phyloP scores from a whole-genome alignment of 1,140 invertebrate genomes.

The Belonocnema kinseyi region DNA sequence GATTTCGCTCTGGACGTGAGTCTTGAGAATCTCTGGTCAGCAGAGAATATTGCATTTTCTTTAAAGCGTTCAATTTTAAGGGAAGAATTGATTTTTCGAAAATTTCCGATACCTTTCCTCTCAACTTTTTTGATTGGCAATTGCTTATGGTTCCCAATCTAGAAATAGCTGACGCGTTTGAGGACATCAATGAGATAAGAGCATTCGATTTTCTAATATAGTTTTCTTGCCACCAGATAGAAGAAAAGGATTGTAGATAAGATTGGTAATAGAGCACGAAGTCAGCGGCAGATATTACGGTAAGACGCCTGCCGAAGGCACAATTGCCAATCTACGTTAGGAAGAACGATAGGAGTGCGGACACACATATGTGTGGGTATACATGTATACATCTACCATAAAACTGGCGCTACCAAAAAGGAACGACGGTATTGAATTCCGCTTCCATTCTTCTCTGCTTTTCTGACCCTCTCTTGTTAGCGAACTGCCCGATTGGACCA shows the following conservation, averaged over 20 bases:
- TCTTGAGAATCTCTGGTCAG: too few species aligned
- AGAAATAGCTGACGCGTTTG: slow-evolving; percentile 25
- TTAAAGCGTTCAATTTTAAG: neutral
- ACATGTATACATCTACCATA: slow-evolving; percentile 1
- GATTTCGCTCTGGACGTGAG: neutral
- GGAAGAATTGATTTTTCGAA: neutral
- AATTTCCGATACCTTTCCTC: neutral
- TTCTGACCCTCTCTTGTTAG: slow-evolving; percentile 51
- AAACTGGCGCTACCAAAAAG: slow-evolving; percentile 35
- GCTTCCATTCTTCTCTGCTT: slow-evolving; percentile 38
- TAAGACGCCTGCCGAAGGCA: slow-evolving; percentile 14
- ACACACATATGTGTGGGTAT: neutral
- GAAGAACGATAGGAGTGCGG: neutral
- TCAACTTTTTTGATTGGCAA: neutral
- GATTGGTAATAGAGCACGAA: slow-evolving; percentile 21
- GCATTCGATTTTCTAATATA: slow-evolving; percentile 24
- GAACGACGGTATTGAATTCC: slow-evolving; percentile 36
- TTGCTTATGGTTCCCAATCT: neutral
- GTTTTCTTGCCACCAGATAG: slow-evolving; percentile 10
- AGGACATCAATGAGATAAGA: neutral
- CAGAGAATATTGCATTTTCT: too few species aligned
- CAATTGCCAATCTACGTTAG: slow-evolving; percentile 40
- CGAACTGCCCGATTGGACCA: slow-evolving; percentile 46
- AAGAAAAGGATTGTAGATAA: slow-evolving; percentile 1
- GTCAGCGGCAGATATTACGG: slow-evolving; percentile 16